phyloP scores from a whole-genome alignment of 2,888 invertebrate species.

The Chesias legatella region DNA sequence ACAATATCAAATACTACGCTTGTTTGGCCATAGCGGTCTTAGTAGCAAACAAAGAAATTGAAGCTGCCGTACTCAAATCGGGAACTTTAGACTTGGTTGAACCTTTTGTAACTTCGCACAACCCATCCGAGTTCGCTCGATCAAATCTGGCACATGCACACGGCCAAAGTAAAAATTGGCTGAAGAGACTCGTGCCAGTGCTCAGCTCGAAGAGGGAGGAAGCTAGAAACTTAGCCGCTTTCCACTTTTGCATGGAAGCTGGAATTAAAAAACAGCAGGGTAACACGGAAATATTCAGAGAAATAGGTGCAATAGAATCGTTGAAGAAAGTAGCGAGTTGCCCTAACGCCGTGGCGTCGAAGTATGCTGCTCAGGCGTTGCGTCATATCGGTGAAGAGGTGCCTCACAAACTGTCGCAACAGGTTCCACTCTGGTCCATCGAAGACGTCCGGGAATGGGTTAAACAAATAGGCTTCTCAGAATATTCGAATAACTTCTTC shows the following conservation, averaged over 20 bases:
- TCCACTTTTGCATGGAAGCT: conserved; percentile 99
- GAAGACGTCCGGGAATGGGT: conserved; percentile 99
- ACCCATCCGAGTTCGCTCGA: conserved; percentile 96
- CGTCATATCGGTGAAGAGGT: conserved; percentile 97
- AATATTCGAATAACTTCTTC: conserved; percentile 90
- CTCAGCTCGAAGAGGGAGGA: conserved; percentile 96
- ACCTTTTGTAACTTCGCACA: conserved; percentile 96
- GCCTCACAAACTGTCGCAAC: conserved; percentile 98
- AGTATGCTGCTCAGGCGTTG: conserved; percentile 96
- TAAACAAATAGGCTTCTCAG: conserved; percentile 96
- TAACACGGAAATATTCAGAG: conserved; percentile 93
- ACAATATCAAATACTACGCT: conserved; percentile 98
- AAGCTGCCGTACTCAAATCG: conserved; percentile 96
- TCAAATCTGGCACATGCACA: conserved; percentile 96
- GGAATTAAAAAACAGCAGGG: conserved; percentile 97
- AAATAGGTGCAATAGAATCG: conserved; percentile 97
- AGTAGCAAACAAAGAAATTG: conserved; percentile 98
- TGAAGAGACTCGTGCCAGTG: conserved; percentile 95
- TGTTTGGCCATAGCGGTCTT: conserved; percentile 98
- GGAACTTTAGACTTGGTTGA: conserved; percentile 98
- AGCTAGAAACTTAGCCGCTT: conserved; percentile 97
- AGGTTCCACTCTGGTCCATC: conserved; percentile 98
- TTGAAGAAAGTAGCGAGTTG: conserved; percentile 98
- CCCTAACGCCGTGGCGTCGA: conserved; percentile 98
- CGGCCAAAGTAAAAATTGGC: conserved; percentile 97